Evolutionary conservation across 2,888 invertebrate genomes (phyloP), one percentile per base, ranked within the genome.

Genomic region (Mythimna vitellina): DNA sequence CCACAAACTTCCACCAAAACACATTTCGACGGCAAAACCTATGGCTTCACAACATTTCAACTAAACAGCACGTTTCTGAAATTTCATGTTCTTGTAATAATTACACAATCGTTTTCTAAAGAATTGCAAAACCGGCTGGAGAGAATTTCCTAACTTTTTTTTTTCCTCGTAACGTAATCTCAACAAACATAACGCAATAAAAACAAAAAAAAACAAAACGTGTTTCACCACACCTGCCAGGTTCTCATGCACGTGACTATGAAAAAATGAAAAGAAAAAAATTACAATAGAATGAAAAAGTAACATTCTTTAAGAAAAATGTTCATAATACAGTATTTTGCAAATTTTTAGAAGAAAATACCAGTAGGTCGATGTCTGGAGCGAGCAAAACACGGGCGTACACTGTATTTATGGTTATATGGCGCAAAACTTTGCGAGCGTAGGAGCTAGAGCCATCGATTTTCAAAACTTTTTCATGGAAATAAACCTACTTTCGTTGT

Each of bases 381-480:
- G 87, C 90, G 90, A 91, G 94, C 95, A 94, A 94, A 96, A 95
- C 94, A 95, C 93, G 92, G 90, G 90, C 88, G 89, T 88, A 86
- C 86, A 89, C 88, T 89, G 92, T 96, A 96, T 96, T 96, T 96
- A 96, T 96, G 95, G 95, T 92, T 95, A 94, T 95, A 95, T 93
- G 95, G 92, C 92, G 94, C 92, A 93, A 95, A 96, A 96, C 92
- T 96, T 96, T 95, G 90, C 90, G 91, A 93, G 94, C 94, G 95
- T 94, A 93, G 95, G 95, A 95, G 96, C 95, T 95, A 91, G 94
- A 95, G 94, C 95, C 95, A 96, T 96, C 96, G 96, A 96, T 96
- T 96, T 96, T 96, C 96, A 94, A 96, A 96, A 96, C 95, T 96
- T 96, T 96, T 96, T 96, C 96, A 95, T 96, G 96, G 96, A 96